These are phyloP conservation scores for Poliocrania exsul DNA, from an alignment of 2,797 vertebrate species.

Conservation along the genomic window DNA sequence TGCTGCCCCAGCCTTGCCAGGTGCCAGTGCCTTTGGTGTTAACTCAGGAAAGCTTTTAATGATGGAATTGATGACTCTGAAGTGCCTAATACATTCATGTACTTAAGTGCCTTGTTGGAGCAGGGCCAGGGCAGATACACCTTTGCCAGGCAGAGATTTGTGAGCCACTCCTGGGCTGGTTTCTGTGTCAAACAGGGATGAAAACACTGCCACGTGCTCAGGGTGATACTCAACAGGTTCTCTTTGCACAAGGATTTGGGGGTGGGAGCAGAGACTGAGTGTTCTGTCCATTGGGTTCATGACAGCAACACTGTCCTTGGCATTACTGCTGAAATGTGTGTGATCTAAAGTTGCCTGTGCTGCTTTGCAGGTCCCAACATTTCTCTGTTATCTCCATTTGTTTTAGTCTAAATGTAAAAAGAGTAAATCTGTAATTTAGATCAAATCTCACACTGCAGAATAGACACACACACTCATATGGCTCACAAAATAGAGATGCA, in stretches of 20 bases:
- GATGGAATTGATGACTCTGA: neutral
- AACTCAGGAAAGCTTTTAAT: constrained; percentile 43
- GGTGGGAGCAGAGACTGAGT: neutral
- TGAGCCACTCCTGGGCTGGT: neutral
- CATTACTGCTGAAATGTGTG: neutral
- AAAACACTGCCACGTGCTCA: neutral
- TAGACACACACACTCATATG: neutral
- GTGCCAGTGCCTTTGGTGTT: neutral
- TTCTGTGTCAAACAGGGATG: neutral
- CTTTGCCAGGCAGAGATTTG: neutral
- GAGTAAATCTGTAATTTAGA: neutral
- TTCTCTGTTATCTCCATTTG: neutral
- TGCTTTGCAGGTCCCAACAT: neutral
- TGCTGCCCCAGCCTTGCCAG: neutral
- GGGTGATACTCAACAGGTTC: neutral
- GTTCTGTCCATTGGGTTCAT: neutral
- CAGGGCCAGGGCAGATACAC: neutral
- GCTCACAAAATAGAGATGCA: neutral
- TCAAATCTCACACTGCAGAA: neutral
- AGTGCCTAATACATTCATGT: neutral
- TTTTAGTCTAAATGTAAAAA: neutral
- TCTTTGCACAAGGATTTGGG: neutral
- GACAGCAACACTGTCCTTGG: neutral
- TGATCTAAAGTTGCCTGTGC: neutral
- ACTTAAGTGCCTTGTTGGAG: constrained; percentile 36